A percentile compares a stretch with the other conserved stretches of the same genome.
These are phyloP conservation scores for Trichomalopsis sarcophagae DNA, from an alignment of 1,140 invertebrate genomes.

Conservation along the genomic window DNA sequence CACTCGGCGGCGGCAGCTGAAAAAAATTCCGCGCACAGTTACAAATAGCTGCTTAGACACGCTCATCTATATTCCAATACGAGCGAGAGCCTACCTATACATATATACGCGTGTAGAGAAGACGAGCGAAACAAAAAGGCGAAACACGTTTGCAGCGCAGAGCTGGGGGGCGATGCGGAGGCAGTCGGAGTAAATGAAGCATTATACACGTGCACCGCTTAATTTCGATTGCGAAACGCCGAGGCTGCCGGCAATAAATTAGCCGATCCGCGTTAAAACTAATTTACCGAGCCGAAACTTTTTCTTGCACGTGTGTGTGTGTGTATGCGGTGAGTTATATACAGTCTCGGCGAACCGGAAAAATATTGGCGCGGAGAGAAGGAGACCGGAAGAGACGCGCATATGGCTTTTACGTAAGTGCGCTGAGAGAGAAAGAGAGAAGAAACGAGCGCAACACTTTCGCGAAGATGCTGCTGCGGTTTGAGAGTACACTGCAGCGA, in stretches of 20 bases:
- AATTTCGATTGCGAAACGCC: slow-evolving; percentile 25
- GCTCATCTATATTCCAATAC: slow-evolving; percentile 16
- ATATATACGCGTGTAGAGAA: not conserved
- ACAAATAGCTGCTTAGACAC: slow-evolving; percentile 2
- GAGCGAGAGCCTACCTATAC: no score
- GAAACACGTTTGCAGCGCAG: not conserved
- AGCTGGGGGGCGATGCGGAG: not conserved
- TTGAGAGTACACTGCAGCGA: not conserved
- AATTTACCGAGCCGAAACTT: slow-evolving; percentile 15
- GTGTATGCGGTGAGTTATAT: not conserved
- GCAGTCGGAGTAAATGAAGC: slow-evolving; percentile 25
- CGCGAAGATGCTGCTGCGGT: slow-evolving; percentile 9
- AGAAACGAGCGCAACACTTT: not conserved
- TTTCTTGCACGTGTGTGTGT: not conserved
- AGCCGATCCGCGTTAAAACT: not conserved
- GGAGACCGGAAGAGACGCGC: not conserved
- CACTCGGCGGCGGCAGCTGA: not conserved
- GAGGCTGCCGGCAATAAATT: slow-evolving; percentile 6
- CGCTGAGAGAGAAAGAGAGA: not conserved
- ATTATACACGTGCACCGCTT: slow-evolving; percentile 25
- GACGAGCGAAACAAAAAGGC: not conserved
- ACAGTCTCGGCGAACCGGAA: not conserved
- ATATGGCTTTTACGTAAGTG: slow-evolving; percentile 2
- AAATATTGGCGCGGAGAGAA: not conserved
- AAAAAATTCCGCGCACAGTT: not conserved